A percentile compares a stretch with the other conserved stretches of the same genome.
phyloP scores from a whole-genome alignment of 2,797 vertebrate genomes.

The Parambassis ranga region DNA sequence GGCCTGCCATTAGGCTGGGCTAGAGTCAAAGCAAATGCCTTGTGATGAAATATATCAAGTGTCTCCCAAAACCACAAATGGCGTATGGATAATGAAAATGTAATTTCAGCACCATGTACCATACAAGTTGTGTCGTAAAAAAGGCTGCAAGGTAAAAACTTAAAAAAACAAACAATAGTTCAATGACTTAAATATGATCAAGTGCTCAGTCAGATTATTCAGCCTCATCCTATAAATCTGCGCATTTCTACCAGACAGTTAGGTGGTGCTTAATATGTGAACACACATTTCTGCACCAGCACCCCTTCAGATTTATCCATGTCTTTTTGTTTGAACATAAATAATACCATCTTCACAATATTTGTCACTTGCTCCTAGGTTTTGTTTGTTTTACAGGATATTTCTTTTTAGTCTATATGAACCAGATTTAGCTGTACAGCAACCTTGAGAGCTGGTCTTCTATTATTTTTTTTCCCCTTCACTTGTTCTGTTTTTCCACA shows the following conservation, averaged over 20 bases:
- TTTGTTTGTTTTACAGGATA: not conserved
- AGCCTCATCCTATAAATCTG: not conserved
- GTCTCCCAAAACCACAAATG: conserved; percentile 9
- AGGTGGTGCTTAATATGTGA: not conserved
- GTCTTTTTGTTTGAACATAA: not conserved
- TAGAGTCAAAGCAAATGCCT: conserved; percentile 12
- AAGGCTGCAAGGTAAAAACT: not conserved
- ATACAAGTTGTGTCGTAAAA: not conserved
- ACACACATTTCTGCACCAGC: not conserved
- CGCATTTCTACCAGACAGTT: not conserved
- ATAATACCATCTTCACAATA: no score
- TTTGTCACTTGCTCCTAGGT: not conserved
- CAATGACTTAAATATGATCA: not conserved
- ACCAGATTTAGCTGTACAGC: not conserved
- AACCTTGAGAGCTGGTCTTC: not conserved
- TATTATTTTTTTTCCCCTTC: not conserved
- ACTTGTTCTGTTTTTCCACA: not conserved
- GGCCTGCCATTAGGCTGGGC: conserved; percentile 25
- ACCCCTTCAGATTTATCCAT: not conserved
- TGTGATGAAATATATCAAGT: conserved; percentile 16
- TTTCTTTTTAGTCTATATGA: not conserved
- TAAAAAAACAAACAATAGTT: no score
- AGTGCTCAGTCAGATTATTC: not conserved
- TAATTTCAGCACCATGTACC: not conserved
- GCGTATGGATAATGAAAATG: conserved; percentile 13